phyloP scores from a whole-genome alignment of 2,888 invertebrate species.

The Torymus tubicola region DNA sequence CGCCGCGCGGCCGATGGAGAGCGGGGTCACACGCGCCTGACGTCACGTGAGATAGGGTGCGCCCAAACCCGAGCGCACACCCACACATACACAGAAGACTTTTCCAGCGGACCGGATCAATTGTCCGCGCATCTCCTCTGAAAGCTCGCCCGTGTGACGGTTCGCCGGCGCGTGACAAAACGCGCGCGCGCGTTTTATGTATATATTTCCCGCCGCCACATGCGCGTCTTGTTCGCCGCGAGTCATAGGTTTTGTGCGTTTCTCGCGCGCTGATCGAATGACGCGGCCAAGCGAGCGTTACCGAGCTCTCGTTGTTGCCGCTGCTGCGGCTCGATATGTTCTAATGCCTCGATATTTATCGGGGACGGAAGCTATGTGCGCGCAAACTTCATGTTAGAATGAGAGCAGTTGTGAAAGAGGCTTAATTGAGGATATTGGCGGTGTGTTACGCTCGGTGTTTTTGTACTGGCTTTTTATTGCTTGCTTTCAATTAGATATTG shows the following conservation, averaged over 20 bases:
- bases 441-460: too few species aligned
- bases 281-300: slow-evolving; percentile 36
- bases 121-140: slow-evolving; percentile 59
- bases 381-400: too few species aligned
- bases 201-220: background rate
- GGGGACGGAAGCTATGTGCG: slow-evolving; percentile 26
- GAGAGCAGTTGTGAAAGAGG: too few species aligned
- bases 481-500: too few species aligned
- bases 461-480: too few species aligned
- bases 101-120: slow-evolving; percentile 65
- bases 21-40: slow-evolving; percentile 62
- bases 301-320: background rate
- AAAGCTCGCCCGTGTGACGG: slow-evolving; percentile 60
- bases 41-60: slow-evolving; percentile 64
- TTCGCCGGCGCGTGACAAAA: slow-evolving; percentile 64
- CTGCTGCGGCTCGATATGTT: background rate
- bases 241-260: slow-evolving; percentile 1
- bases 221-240: background rate
- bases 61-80: slow-evolving; percentile 62
- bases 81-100: slow-evolving; percentile 18
- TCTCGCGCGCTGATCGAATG: slow-evolving; percentile 22
- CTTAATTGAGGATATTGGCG: too few species aligned
- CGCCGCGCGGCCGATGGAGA: slow-evolving; percentile 59
- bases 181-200: slow-evolving; percentile 57
- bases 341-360: slow-evolving; percentile 1